Conservation (phyloP, 2,113 vertebrate genomes). For the Urocolius indicus region DNA sequence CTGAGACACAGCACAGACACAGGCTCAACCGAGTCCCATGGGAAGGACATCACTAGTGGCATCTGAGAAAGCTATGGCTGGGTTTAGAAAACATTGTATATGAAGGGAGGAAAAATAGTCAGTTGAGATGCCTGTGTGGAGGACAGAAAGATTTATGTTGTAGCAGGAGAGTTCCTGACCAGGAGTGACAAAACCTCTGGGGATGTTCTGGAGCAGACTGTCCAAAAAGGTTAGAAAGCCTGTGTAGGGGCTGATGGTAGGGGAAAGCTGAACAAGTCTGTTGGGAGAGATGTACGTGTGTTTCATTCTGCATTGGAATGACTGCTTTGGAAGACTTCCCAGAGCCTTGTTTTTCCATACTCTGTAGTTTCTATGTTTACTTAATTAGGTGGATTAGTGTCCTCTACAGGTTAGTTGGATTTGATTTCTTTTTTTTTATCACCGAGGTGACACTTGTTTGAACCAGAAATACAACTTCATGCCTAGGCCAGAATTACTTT, state of each 20-base stretch:
- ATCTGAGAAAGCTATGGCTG: rapidly evolving
- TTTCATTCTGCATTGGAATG: not conserved
- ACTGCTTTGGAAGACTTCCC: not conserved
- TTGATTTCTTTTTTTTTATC: not conserved
- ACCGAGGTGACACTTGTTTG: not conserved
- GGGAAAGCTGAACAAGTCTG: not conserved
- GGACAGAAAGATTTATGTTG: not conserved
- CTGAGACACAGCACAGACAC: not conserved
- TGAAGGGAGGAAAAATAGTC: not conserved
- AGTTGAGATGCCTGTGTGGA: not conserved
- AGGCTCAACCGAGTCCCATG: rapidly evolving
- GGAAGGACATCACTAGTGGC: not conserved
- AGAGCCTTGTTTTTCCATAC: not conserved
- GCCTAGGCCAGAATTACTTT: not conserved
- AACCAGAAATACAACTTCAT: not conserved
- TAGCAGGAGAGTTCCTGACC: not conserved
- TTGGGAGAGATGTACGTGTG: rapidly evolving
- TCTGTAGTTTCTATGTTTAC: not conserved
- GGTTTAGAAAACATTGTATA: not conserved
- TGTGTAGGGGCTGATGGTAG: not conserved
- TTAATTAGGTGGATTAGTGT: not conserved
- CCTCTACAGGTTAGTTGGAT: not conserved
- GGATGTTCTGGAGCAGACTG: rapidly evolving
- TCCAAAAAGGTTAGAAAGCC: not conserved
- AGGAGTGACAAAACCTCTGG: not conserved